Percentiles rank a stretch among this genome's conserved stretches.
phyloP scores from a whole-genome alignment of 2,888 invertebrate species.

The Eupithecia tripunctaria region DNA sequence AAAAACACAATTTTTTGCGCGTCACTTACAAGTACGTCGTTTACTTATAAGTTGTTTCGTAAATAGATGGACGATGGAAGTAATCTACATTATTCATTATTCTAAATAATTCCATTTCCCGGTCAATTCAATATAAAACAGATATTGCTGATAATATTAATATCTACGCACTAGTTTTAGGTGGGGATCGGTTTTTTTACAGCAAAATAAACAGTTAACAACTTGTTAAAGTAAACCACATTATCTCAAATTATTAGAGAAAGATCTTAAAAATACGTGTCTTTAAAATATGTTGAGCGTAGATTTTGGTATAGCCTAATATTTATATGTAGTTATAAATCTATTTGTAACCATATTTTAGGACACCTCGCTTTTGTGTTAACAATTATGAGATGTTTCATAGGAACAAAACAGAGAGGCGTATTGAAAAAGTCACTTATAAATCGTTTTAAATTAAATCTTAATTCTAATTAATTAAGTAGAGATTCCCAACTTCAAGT shows the following conservation, averaged over 20 bases:
- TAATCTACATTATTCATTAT: too few relatives aligned
- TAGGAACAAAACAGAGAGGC: constrained; percentile 1
- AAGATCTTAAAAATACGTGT: constrained; percentile 60
- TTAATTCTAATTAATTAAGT: constrained; percentile 47
- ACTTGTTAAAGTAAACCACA: constrained; percentile 42
- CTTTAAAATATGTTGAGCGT: constrained; percentile 71
- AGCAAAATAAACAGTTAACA: background rate
- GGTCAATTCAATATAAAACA: background rate
- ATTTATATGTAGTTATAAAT: constrained; percentile 42
- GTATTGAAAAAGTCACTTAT: constrained; percentile 14
- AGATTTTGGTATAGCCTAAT: constrained; percentile 50
- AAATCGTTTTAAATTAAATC: constrained; percentile 51
- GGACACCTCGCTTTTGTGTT: background rate
- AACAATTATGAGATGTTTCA: background rate
- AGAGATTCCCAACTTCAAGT: constrained; percentile 49
- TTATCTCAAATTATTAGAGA: constrained; percentile 48
- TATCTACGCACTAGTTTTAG: background rate
- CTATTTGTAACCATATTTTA: constrained; percentile 13
- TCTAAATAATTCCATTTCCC: background rate
- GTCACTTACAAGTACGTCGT: constrained; percentile 1
- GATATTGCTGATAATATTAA: background rate
- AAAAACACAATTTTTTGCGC: too few relatives aligned
- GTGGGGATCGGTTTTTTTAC: background rate
- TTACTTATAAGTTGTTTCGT: constrained; percentile 33
- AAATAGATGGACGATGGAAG: background rate